phyloP scores from a whole-genome alignment of 2,888 invertebrate species.

The Papilio elwesi region DNA sequence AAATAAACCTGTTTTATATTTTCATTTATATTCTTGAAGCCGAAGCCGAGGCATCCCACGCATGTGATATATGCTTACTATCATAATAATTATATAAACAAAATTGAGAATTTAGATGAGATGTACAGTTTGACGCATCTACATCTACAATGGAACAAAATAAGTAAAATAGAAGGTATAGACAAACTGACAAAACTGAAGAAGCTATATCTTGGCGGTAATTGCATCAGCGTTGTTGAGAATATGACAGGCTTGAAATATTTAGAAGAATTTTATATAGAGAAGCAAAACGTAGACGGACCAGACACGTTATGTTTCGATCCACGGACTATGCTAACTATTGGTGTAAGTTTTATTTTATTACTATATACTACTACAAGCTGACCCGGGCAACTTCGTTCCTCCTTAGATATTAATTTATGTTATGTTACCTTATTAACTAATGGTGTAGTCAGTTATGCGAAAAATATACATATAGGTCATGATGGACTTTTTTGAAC shows the following conservation, averaged over 20 bases:
- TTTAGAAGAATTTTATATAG: constrained; percentile 87
- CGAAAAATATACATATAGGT: too few relatives aligned
- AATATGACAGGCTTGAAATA: constrained; percentile 85
- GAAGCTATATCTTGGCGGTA: constrained; percentile 90
- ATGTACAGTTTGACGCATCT: constrained; percentile 87
- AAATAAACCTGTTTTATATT: constrained; percentile 49
- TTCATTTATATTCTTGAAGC: constrained; percentile 58
- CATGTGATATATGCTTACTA: constrained; percentile 87
- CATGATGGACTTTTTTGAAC: too few relatives aligned
- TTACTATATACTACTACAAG: neutral
- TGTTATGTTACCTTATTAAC: too few relatives aligned
- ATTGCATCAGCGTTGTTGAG: constrained; percentile 87
- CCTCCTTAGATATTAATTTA: too few relatives aligned
- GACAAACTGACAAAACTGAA: constrained; percentile 86
- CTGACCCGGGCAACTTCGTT: too few relatives aligned
- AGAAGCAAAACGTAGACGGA: constrained; percentile 84
- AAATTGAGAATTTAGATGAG: constrained; percentile 88
- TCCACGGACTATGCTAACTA: constrained; percentile 82
- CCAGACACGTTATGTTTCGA: constrained; percentile 87
- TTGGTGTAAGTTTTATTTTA: constrained; percentile 80
- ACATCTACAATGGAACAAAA: constrained; percentile 91
- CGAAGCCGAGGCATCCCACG: constrained; percentile 64
- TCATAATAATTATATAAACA: constrained; percentile 91
- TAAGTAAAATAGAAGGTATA: constrained; percentile 88
- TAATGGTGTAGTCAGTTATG: too few relatives aligned